Percentiles rank a stretch among this genome's conserved stretches.
Conservation (phyloP, 2,888 invertebrate genomes). For the Ichneumoninae sp. region DNA sequence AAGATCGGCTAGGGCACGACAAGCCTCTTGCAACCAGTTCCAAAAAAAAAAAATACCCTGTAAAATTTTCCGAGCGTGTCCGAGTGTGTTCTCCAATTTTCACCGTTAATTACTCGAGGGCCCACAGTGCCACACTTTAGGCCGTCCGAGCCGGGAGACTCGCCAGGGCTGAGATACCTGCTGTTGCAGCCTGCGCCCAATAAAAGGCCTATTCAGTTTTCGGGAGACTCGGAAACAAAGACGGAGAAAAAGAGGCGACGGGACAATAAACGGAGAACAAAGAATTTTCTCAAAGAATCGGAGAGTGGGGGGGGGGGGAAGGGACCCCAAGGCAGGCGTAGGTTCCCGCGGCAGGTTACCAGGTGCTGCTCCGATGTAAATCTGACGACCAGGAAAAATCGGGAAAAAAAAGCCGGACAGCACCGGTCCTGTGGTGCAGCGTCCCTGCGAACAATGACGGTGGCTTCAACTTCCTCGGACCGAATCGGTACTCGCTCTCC, state of each 20-base stretch:
- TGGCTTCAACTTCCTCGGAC: neutral
- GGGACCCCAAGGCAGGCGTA: conserved; percentile 4
- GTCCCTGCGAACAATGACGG: conserved; percentile 9
- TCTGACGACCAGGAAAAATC: conserved; percentile 48
- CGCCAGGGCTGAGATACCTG: conserved; percentile 42
- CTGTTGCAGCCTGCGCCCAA: conserved; percentile 52
- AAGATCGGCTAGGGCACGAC: conserved; percentile 43
- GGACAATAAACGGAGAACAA: conserved; percentile 54
- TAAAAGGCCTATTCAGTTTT: conserved; percentile 55
- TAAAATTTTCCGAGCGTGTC: conserved; percentile 23
- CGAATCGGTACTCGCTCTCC: neutral
- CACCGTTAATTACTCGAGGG: conserved; percentile 69
- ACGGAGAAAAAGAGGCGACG: neutral
- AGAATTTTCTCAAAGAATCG: conserved; percentile 41
- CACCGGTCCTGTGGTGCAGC: neutral
- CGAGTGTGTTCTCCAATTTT: conserved; percentile 50
- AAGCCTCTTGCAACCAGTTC: neutral
- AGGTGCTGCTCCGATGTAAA: conserved; percentile 58
- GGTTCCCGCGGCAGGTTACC: conserved; percentile 47
- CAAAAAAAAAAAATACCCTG: conserved; percentile 18
- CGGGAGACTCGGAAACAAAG: conserved; percentile 16
- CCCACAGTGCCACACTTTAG: conserved; percentile 41
- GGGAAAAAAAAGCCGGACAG: conserved; percentile 30
- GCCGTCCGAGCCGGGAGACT: neutral
- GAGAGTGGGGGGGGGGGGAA: conserved; percentile 5